These are phyloP conservation scores for Oreochromis grahami DNA, from an alignment of 2,797 vertebrate species.

Conservation along the genomic window DNA sequence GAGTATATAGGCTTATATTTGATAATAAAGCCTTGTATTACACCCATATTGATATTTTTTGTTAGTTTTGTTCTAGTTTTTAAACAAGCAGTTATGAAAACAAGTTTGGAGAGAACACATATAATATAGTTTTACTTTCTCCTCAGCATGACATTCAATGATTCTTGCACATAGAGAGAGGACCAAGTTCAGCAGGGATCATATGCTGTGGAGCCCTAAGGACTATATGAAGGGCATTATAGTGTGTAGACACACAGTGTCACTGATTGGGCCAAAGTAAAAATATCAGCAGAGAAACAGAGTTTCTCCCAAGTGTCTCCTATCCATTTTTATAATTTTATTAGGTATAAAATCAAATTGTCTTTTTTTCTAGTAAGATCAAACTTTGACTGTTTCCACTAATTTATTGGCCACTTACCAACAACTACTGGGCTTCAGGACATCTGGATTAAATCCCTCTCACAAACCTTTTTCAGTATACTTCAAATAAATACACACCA, in stretches of 20 bases:
- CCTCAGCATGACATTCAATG: neutral
- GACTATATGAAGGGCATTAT: neutral
- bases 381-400: neutral
- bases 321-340: neutral
- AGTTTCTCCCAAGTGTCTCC: neutral
- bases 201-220: neutral
- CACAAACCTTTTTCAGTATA: neutral
- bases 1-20: neutral
- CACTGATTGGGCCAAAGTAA: neutral
- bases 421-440: neutral
- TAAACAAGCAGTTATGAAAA: neutral
- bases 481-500: no score
- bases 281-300: neutral
- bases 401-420: neutral
- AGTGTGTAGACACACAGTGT: neutral
- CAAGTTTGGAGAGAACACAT: neutral
- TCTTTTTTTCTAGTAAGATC: neutral
- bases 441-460: fast-evolving
- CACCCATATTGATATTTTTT: neutral
- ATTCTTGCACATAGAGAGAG: neutral
- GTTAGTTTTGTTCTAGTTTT: neutral
- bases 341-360: neutral
- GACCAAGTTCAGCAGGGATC: neutral
- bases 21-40: neutral
- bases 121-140: neutral